phyloP scores from a whole-genome alignment of 2,113 vertebrate species.

The Strigops habroptila region DNA sequence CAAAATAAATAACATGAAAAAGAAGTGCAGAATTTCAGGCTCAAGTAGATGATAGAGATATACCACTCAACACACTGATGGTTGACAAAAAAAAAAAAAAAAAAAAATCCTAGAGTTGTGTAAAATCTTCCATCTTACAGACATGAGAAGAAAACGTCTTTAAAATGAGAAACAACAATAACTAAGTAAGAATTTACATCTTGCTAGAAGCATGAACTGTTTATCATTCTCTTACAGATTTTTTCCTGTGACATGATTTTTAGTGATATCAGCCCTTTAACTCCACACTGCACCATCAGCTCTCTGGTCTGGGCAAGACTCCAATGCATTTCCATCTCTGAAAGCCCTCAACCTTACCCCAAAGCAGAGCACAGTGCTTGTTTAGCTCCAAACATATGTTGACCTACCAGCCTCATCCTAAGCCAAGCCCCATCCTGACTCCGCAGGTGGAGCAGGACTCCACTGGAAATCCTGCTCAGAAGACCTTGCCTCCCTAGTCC shows the following conservation, averaged over 20 bases:
- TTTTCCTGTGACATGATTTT: not conserved
- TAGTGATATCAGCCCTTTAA: not conserved
- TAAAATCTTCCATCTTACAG: not conserved
- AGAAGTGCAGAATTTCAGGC: not conserved
- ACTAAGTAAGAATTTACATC: not conserved
- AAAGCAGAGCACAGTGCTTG: not conserved
- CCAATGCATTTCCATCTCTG: not conserved
- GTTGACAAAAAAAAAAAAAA: not conserved
- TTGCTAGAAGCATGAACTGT: not conserved
- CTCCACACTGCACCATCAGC: not conserved
- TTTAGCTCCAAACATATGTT: not conserved
- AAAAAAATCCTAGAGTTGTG: not conserved
- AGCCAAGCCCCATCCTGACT: not conserved
- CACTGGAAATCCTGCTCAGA: not conserved
- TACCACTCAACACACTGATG: not conserved
- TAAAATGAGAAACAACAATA: not conserved
- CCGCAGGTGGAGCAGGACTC: not conserved
- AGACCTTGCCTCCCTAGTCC: not conserved
- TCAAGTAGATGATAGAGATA: not conserved
- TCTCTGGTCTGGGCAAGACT: not conserved
- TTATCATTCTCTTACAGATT: not conserved
- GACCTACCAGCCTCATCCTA: not conserved
- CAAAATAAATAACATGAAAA: constrained; percentile 1
- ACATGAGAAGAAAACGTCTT: not conserved
- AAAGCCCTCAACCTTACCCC: not conserved